These are phyloP conservation scores for Agonopterix alstromeriana DNA, from an alignment of 2,888 invertebrate genomes.

Conservation along the genomic window DNA sequence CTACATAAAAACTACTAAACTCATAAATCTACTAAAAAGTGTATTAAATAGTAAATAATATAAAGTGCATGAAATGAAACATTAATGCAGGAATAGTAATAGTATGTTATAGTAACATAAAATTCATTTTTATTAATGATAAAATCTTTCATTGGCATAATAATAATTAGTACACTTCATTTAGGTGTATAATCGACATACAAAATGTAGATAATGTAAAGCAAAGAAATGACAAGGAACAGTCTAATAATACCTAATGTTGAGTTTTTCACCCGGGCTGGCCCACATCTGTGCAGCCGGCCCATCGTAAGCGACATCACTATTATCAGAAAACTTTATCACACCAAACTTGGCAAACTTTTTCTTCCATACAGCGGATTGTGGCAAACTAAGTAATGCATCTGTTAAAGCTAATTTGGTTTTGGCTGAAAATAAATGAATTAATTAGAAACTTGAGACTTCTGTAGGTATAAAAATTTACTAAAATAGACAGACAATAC, in stretches of 20 bases:
- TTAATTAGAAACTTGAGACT: no score
- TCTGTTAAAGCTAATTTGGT: conserved; percentile 52
- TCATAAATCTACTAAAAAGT: no score
- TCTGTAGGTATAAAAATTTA: no score
- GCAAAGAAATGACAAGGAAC: conserved; percentile 44
- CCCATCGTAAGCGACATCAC: conserved; percentile 64
- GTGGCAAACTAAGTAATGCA: conserved; percentile 53
- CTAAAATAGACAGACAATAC: no score
- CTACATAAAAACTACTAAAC: conserved; percentile 1
- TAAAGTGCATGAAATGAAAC: no score
- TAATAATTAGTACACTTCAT: neutral
- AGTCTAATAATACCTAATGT: conserved; percentile 74
- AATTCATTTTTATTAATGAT: no score
- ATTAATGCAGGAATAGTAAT: no score
- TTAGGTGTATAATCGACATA: conserved; percentile 53
- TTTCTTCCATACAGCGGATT: conserved; percentile 49
- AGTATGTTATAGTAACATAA: no score
- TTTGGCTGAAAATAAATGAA: conserved; percentile 44
- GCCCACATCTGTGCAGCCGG: conserved; percentile 69
- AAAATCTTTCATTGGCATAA: no score
- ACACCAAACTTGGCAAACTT: conserved; percentile 68
- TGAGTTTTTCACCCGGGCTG: conserved; percentile 66
- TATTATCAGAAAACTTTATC: conserved; percentile 60
- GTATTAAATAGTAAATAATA: no score
- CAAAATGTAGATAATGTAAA: conserved; percentile 65